Conservation (phyloP, 2,888 invertebrate genomes). For the Hoplodrina ambigua region DNA sequence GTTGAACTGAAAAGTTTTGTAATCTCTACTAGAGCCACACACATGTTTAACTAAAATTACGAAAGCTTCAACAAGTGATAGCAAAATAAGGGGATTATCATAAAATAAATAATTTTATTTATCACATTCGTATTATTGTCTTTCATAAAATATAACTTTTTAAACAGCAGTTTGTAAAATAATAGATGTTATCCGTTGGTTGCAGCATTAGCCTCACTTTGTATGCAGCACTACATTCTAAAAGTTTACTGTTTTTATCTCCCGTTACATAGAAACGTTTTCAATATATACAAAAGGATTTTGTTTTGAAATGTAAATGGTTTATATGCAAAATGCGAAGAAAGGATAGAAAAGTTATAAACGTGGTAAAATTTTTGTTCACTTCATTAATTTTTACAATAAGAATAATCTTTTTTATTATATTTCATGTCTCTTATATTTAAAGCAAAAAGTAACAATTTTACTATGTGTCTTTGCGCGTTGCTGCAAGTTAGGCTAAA, state of each 20-base stretch:
- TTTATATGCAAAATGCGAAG: conserved; percentile 20
- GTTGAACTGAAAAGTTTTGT: not conserved
- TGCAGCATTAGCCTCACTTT: conserved; percentile 17
- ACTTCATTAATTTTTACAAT: not conserved
- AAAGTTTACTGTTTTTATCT: conserved; percentile 42
- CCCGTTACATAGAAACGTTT: conserved; percentile 20
- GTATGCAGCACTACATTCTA: conserved; percentile 36
- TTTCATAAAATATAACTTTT: conserved; percentile 17
- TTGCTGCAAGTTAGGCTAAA: too few relatives aligned
- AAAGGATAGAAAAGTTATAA: conserved; percentile 12
- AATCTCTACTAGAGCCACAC: not conserved
- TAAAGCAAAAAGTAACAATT: too few relatives aligned
- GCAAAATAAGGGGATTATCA: not conserved
- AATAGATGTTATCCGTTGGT: conserved; percentile 31
- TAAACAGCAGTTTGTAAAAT: conserved; percentile 18
- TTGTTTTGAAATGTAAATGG: conserved; percentile 40
- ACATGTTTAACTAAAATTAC: not conserved
- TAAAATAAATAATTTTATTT: not conserved
- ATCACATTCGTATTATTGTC: not conserved
- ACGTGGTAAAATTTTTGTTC: not conserved
- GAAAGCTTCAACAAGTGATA: not conserved
- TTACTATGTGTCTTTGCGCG: too few relatives aligned
- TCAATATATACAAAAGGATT: conserved; percentile 50
- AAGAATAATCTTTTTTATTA: too few relatives aligned
- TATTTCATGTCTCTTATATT: too few relatives aligned